These are phyloP conservation scores for Callithrix jacchus DNA, from an alignment of 2,113 vertebrate genomes.

Conservation along the genomic window DNA sequence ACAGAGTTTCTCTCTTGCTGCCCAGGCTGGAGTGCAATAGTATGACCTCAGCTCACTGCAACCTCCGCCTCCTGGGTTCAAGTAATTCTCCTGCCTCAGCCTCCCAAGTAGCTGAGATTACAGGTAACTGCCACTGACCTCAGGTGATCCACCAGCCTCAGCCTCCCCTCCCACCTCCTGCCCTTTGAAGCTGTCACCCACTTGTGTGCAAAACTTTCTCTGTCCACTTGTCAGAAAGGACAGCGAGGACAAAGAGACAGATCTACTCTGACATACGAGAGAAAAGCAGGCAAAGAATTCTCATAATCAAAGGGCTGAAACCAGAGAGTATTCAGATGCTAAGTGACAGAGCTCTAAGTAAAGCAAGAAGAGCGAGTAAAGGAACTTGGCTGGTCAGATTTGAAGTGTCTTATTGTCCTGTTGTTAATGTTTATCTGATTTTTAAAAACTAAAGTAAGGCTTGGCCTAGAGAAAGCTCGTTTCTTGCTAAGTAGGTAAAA, in stretches of 20 bases:
- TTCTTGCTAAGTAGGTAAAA: neutral
- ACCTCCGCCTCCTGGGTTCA: too few species aligned
- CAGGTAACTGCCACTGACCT: too few species aligned
- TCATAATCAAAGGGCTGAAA: neutral
- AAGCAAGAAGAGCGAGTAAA: neutral
- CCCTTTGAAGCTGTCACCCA: neutral
- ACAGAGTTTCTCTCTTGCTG: too few species aligned
- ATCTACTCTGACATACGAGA: neutral
- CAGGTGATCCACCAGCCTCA: too few species aligned
- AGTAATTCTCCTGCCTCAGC: too few species aligned
- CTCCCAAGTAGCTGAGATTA: too few species aligned
- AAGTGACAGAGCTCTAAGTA: neutral
- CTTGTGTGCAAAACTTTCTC: neutral
- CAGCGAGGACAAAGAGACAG: neutral
- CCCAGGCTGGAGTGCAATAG: too few species aligned
- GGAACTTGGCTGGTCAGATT: neutral
- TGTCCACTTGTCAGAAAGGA: neutral
- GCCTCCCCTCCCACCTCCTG: neutral
- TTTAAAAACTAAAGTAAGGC: neutral
- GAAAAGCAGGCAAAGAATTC: neutral
- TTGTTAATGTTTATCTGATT: neutral
- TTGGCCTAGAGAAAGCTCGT: neutral
- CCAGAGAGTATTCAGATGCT: neutral
- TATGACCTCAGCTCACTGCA: too few species aligned
- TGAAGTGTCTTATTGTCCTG: neutral